Evolutionary conservation across 2,888 invertebrate species (phyloP).

Genomic region (Nemurella pictetii): DNA sequence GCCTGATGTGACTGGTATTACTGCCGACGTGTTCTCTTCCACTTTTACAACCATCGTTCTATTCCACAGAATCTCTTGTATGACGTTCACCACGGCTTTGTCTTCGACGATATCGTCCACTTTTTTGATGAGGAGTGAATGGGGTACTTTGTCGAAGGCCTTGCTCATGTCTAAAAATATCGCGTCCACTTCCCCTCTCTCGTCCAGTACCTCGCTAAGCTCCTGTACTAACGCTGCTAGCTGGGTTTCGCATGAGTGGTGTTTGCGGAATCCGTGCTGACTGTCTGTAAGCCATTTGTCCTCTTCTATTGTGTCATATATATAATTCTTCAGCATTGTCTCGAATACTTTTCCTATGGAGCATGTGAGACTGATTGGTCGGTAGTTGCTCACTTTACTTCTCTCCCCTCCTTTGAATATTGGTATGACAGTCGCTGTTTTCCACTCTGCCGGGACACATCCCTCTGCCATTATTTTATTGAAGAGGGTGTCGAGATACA

Average conservation of each 20-base stretch:
- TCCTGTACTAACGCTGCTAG: not conserved
- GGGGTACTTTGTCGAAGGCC: conserved; percentile 5
- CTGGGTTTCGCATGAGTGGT: not conserved
- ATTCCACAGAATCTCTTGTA: not conserved
- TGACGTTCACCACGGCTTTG: not conserved
- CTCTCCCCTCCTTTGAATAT: conserved; percentile 2
- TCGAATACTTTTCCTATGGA: not conserved
- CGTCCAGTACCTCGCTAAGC: not conserved
- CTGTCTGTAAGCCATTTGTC: not conserved
- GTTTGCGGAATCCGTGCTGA: conserved; percentile 1
- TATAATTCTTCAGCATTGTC: not conserved
- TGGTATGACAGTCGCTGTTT: not conserved
- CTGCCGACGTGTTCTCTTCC: conserved; percentile 10
- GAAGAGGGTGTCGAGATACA: not conserved
- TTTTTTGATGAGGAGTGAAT: not conserved
- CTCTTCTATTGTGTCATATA: not conserved
- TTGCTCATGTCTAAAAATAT: not conserved
- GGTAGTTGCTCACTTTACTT: not conserved
- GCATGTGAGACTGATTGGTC: too few relatives aligned
- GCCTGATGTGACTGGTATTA: conserved; percentile 27
- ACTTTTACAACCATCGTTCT: not conserved
- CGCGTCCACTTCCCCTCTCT: not conserved
- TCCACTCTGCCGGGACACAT: not conserved
- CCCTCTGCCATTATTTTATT: not conserved
- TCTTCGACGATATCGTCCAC: not conserved